These are phyloP conservation scores for human DNA, from an alignment of 2,113 vertebrate species.

Conservation along the genomic window GRCh38 chr21:37231001-37231500, in stretches of 20 bases:
- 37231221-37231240: not conserved
- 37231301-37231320: not conserved
- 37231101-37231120: not conserved
- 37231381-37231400: not conserved
- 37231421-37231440: not conserved
- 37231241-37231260: not conserved
- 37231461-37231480: not conserved
- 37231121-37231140: no score
- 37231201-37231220: not conserved
- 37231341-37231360: not conserved
- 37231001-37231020: not conserved
- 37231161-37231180: not conserved
- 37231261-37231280: not conserved
- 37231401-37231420: rapidly evolving
- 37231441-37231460: not conserved
- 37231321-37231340: not conserved
- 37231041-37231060: not conserved
- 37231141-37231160: not conserved
- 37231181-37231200: not conserved
- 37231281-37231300: rapidly evolving
- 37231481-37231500: not conserved
- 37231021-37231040: rapidly evolving
- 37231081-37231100: not conserved
- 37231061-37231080: not conserved
- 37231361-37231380: not conserved